Conservation (phyloP, 2,888 invertebrate genomes). For the Rotaria sp. region DNA sequence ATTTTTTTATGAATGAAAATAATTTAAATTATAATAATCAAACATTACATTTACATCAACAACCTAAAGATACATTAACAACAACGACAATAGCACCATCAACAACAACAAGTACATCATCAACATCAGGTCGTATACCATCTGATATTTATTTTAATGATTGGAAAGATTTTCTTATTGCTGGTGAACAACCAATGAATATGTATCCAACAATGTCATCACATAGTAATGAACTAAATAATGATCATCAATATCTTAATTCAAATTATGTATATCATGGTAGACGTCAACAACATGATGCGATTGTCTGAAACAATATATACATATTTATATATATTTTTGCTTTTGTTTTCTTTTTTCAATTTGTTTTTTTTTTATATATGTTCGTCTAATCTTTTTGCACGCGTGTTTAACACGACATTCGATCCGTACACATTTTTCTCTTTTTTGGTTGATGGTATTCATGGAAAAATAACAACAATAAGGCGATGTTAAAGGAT, state of each 20-base stretch:
- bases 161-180: slow-evolving; percentile 26
- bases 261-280: background rate
- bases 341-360: background rate
- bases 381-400: background rate
- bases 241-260: background rate
- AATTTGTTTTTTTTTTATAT: background rate
- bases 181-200: slow-evolving; percentile 1
- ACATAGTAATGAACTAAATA: background rate
- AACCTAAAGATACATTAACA: slow-evolving; percentile 1
- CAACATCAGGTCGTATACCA: background rate
- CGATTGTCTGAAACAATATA: background rate
- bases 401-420: background rate
- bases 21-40: background rate
- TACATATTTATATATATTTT: background rate
- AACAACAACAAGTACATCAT: background rate
- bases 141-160: slow-evolving; percentile 1
- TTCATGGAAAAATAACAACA: background rate
- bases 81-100: background rate
- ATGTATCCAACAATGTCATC: background rate
- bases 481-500: background rate
- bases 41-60: background rate
- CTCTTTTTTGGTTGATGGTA: background rate
- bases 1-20: background rate
- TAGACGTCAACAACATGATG: background rate
- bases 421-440: background rate